Percentiles rank a stretch among this genome's conserved stretches.
phyloP scores from a whole-genome alignment of 2,888 invertebrate species.

The Clusia tigrina region DNA sequence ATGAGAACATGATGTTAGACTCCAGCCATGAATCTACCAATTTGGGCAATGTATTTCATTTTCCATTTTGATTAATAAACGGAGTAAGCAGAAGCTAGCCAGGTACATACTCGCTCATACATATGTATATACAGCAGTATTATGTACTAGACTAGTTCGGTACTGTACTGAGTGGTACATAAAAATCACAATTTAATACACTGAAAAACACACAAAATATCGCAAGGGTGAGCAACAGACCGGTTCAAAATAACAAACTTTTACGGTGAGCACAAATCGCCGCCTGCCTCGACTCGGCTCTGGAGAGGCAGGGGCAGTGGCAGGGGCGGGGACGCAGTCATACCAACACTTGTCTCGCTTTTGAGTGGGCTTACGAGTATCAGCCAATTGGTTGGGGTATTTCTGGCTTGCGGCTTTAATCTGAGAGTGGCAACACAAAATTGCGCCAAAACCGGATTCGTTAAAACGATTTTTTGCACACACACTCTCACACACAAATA shows the following conservation, averaged over 20 bases:
- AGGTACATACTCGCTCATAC: not conserved
- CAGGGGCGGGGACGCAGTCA: too few species aligned
- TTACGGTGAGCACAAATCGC: conserved; percentile 7
- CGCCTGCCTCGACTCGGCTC: not conserved
- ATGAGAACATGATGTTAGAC: too few species aligned
- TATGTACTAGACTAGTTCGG: not conserved
- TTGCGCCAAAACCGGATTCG: conserved; percentile 22
- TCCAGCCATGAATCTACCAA: too few species aligned
- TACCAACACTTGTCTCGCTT: conserved; percentile 11
- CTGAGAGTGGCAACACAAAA: not conserved
- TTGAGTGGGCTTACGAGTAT: conserved; percentile 28
- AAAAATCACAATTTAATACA: too few species aligned
- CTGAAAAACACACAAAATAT: not conserved
- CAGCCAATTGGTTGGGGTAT: conserved; percentile 18
- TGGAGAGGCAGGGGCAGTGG: not conserved
- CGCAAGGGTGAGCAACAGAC: conserved; percentile 34
- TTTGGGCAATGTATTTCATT: too few species aligned
- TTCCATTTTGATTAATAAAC: too few species aligned
- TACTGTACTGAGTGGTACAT: not conserved
- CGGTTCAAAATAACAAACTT: conserved; percentile 32
- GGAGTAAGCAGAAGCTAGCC: not conserved
- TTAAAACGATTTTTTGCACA: too few species aligned
- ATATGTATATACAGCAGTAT: not conserved
- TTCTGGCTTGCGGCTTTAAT: not conserved
- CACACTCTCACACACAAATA: too few species aligned